Percentiles rank a stretch among this genome's conserved stretches.
Evolutionary conservation across 1,140 invertebrate genomes (phyloP).

Genomic region (Belonocnema kinseyi): DNA sequence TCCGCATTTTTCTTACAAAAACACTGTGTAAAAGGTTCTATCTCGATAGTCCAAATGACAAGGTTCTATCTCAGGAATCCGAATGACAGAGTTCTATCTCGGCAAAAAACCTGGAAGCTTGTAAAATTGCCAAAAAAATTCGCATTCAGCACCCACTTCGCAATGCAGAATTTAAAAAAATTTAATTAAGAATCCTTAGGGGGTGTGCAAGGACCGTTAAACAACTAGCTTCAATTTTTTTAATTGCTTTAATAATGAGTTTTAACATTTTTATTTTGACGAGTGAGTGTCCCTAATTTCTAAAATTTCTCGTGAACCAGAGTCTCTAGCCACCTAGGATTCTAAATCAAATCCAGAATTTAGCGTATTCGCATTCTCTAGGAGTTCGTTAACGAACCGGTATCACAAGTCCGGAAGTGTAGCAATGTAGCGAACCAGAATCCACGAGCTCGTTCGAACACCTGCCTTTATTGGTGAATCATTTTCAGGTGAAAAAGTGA

Average conservation of each 20-base stretch:
- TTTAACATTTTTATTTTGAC: too few species aligned
- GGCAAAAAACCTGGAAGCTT: too few species aligned
- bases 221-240: too few species aligned
- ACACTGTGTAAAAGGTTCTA: too few species aligned
- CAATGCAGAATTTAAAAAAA: too few species aligned
- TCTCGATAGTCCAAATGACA: too few species aligned
- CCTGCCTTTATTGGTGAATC: not conserved
- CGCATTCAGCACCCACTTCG: too few species aligned
- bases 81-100: too few species aligned
- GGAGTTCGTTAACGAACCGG: constrained; percentile 23
- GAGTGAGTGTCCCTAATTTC: not conserved
- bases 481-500: not conserved
- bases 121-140: too few species aligned
- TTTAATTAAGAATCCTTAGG: not conserved
- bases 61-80: too few species aligned
- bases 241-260: not conserved
- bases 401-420: constrained; percentile 18
- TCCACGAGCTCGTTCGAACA: constrained; percentile 9
- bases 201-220: not conserved
- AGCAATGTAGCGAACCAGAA: constrained; percentile 23
- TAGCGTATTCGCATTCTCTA: constrained; percentile 18
- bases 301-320: constrained; percentile 12
- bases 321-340: not conserved
- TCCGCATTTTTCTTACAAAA: too few species aligned
- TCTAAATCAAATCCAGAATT: not conserved